Conservation (phyloP, 2,888 invertebrate genomes). For the Ecliptopera silaceata region DNA sequence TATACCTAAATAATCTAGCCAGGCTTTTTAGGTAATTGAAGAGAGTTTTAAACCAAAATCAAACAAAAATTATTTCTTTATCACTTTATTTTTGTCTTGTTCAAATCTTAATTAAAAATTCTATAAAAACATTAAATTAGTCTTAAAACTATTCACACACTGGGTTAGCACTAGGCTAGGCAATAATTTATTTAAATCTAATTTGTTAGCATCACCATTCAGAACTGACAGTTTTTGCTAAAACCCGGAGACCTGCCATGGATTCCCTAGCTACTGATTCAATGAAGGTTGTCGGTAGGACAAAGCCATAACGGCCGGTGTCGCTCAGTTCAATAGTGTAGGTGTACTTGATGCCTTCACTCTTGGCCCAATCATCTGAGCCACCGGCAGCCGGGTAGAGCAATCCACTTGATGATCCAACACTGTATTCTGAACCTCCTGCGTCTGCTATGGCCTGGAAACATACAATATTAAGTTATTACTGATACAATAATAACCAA, state of each 20-base stretch:
- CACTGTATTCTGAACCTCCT: constrained; percentile 86
- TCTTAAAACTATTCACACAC: constrained; percentile 14
- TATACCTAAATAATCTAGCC: too few relatives aligned
- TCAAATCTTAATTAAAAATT: not conserved
- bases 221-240: constrained; percentile 64
- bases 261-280: constrained; percentile 89
- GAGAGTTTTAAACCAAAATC: constrained; percentile 11
- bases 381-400: constrained; percentile 92
- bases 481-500: too few relatives aligned
- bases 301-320: constrained; percentile 91
- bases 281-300: constrained; percentile 91
- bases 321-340: constrained; percentile 96
- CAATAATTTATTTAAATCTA: constrained; percentile 30
- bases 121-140: not conserved
- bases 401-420: constrained; percentile 90
- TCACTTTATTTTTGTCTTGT: constrained; percentile 8
- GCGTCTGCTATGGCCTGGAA: constrained; percentile 82
- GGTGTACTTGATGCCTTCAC: constrained; percentile 91
- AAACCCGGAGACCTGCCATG: constrained; percentile 86
- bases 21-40: not conserved
- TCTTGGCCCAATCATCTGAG: constrained; percentile 96
- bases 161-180: constrained; percentile 10
- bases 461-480: not conserved
- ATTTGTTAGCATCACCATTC: constrained; percentile 29
- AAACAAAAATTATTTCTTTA: not conserved